Conservation (phyloP, 2,888 invertebrate genomes). For the Oithona nana region DNA sequence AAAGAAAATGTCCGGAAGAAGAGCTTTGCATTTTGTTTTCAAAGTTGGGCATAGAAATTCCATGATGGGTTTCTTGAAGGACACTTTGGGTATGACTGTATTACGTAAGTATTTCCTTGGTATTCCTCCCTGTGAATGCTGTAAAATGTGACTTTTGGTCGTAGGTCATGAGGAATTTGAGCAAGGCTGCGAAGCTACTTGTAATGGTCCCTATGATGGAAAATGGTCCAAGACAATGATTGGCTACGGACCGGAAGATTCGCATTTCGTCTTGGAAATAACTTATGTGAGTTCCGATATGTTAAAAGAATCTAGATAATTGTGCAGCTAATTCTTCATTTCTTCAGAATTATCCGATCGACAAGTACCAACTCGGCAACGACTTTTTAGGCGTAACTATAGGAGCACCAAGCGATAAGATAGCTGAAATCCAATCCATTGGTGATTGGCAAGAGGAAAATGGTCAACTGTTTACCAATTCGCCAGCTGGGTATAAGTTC, state of each 20-base stretch:
- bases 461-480: constrained; percentile 41
- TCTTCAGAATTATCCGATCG: constrained; percentile 86
- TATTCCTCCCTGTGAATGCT: neutral
- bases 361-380: constrained; percentile 68
- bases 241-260: constrained; percentile 86
- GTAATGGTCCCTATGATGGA: constrained; percentile 65
- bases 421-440: constrained; percentile 42
- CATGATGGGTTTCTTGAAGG: constrained; percentile 69
- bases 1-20: constrained; percentile 29
- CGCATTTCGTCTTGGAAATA: constrained; percentile 83
- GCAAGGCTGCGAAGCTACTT: constrained; percentile 80
- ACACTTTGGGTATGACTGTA: constrained; percentile 88
- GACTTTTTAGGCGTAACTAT: constrained; percentile 74
- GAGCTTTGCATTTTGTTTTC: constrained; percentile 87
- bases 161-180: constrained; percentile 91
- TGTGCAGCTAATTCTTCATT: too few relatives aligned
- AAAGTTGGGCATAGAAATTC: constrained; percentile 75
- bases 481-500: constrained; percentile 85
- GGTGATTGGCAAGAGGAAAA: constrained; percentile 37
- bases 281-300: too few relatives aligned
- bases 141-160: constrained; percentile 30
- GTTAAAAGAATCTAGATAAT: too few relatives aligned
- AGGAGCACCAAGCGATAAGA: constrained; percentile 25
- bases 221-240: constrained; percentile 99
- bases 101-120: constrained; percentile 21